Base-by-base conservation (phyloP, 2,888 invertebrate species). In the Spilarctia lutea region DNA sequence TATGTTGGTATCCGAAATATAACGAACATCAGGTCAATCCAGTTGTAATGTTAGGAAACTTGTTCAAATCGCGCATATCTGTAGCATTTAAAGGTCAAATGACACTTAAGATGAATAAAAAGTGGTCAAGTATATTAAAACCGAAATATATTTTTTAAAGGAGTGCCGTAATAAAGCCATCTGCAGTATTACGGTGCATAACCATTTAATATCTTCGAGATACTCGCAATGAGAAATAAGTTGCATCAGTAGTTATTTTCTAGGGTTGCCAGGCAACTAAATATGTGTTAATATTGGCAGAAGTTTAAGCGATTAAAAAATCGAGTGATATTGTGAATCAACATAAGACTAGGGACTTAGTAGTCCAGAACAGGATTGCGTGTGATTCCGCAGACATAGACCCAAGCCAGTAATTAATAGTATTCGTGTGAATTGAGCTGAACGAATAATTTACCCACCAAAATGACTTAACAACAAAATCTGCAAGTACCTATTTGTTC, bases 181-280 rank as follows among this genome's bases (percentile, higher is more conserved):
- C 63, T 30, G 63, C 63, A 63, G 30, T 18, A 30, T 18, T 63
- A 30, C 30, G 63, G 63, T 16, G 30, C 30, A 30, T 63, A 30
- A 63, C 4, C 30, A 18, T 63, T 18, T 2, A 63, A 63, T 27
- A 4, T 30, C 69, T 74, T 74, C 75, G 76, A 75, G 75, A 75
- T 72, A 68, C 65, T 81, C 78, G 75, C 83, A 77, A 75, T 48
- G 66, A 79, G 83, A 85, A 85, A 76, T 81, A 83, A 83, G 83
- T 83, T 83, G 75, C 79, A 85, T 83, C 79, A 83, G 81, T 79
- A 77, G 75, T 30, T 48, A 56, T 67, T n/a, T n/a, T n/a, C n/a
- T 71, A 79, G 75, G 79, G 79, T 39, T 81, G 79, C 56, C 75
- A 72, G 4, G 13, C 27, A 30, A 68, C 42, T 24, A 52, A 1